A percentile compares a stretch with the other conserved stretches of the same genome.
These are phyloP conservation scores for Loris lydekkerianus DNA, from an alignment of 2,797 vertebrate species.

Conservation along the genomic window DNA sequence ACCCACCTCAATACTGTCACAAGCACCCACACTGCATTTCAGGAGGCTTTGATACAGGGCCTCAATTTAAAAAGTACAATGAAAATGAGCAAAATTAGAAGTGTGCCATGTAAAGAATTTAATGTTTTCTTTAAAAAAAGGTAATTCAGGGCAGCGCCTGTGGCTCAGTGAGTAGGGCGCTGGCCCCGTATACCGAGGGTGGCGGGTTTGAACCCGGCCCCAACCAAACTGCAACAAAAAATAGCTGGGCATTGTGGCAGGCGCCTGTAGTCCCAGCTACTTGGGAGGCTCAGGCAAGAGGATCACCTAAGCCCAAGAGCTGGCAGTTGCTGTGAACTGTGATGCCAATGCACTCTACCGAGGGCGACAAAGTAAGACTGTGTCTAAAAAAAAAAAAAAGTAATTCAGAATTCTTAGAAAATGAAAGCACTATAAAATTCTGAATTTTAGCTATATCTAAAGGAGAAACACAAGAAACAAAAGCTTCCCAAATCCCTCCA, in stretches of 20 bases:
- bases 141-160: background rate
- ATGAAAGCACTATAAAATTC: conserved; percentile 56
- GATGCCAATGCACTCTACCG: no score
- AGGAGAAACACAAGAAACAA: conserved; percentile 1
- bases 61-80: conserved; percentile 37
- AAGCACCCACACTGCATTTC: background rate
- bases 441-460: background rate
- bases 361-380: no score
- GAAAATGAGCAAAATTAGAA: conserved; percentile 57
- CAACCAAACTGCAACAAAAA: no score
- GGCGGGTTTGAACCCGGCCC: no score
- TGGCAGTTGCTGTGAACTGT: no score
- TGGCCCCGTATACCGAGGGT: no score
- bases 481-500: background rate
- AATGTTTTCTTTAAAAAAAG: background rate
- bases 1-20: background rate
- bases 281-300: no score
- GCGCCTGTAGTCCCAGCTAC: no score
- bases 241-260: no score
- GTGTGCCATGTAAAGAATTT: background rate
- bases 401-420: conserved; percentile 51
- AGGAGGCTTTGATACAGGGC: background rate
- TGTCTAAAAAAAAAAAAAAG: background rate
- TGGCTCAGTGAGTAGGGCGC: no score
- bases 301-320: no score